Conservation (phyloP, 2,113 vertebrate genomes). For the Tragelaphus strepsiceros region DNA sequence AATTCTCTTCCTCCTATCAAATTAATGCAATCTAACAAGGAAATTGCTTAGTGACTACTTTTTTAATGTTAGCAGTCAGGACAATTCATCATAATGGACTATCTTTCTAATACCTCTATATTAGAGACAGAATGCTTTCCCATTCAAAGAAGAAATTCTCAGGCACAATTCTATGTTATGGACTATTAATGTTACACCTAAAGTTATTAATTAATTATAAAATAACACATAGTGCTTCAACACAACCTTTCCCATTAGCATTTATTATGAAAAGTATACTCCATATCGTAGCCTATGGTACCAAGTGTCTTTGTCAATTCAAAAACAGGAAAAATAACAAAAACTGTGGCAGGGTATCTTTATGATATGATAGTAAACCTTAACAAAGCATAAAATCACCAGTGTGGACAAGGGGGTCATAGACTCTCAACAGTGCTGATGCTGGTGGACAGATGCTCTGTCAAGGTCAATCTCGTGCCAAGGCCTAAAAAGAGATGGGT, state of each 20-base stretch:
- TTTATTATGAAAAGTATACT: background rate
- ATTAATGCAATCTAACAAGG: background rate
- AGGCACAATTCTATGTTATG: background rate
- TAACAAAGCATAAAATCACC: background rate
- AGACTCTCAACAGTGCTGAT: background rate
- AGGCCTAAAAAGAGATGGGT: background rate
- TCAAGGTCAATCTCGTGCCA: background rate
- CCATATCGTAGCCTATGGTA: background rate
- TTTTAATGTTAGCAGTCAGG: background rate
- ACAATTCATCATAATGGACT: background rate
- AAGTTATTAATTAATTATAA: slow-evolving; percentile 4
- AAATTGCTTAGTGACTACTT: background rate
- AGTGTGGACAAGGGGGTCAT: background rate
- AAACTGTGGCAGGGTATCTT: background rate
- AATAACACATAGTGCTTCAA: background rate
- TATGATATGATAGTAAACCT: background rate
- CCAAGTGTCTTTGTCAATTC: background rate
- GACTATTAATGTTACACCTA: background rate
- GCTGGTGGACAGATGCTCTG: background rate
- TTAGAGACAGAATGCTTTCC: background rate
- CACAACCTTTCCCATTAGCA: background rate
- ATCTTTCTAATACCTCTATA: background rate
- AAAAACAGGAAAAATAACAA: background rate
- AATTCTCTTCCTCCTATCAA: background rate
- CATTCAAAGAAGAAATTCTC: background rate